Conservation (phyloP, 2,888 invertebrate genomes). For the Antheraea assamensis region DNA sequence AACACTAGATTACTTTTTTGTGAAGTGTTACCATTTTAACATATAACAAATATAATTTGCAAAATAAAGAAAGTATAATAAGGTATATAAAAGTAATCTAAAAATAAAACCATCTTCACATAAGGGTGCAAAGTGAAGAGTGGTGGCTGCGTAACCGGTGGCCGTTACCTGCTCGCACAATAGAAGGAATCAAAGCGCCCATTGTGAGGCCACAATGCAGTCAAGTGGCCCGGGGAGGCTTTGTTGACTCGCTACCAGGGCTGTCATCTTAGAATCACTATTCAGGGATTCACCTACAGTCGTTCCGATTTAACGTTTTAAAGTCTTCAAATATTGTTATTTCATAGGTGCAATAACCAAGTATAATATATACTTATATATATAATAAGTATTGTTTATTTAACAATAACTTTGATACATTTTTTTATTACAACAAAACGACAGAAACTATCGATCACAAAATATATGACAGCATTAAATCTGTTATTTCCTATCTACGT, state of each 20-base stretch:
- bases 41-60: background rate
- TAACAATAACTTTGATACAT: background rate
- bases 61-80: background rate
- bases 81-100: constrained; percentile 13
- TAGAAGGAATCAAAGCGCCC: constrained; percentile 60
- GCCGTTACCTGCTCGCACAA: constrained; percentile 60
- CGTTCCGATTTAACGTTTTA: background rate
- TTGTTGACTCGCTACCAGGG: constrained; percentile 41
- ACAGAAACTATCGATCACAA: too few species aligned
- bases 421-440: too few species aligned
- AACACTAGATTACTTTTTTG: too few species aligned
- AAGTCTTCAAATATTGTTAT: background rate
- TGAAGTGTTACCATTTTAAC: background rate
- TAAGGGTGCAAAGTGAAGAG: constrained; percentile 12
- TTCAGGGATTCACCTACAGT: background rate
- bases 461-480: too few species aligned
- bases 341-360: too few species aligned
- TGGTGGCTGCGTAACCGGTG: constrained; percentile 22
- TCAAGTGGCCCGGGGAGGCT: constrained; percentile 58
- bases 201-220: constrained; percentile 62
- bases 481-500: too few species aligned
- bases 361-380: too few species aligned
- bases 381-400: background rate
- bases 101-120: constrained; percentile 16
- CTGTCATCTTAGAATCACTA: constrained; percentile 16